Percentiles rank a stretch among this genome's conserved stretches.
Conservation (phyloP, 2,888 invertebrate genomes). For the Artemia sp. region DNA sequence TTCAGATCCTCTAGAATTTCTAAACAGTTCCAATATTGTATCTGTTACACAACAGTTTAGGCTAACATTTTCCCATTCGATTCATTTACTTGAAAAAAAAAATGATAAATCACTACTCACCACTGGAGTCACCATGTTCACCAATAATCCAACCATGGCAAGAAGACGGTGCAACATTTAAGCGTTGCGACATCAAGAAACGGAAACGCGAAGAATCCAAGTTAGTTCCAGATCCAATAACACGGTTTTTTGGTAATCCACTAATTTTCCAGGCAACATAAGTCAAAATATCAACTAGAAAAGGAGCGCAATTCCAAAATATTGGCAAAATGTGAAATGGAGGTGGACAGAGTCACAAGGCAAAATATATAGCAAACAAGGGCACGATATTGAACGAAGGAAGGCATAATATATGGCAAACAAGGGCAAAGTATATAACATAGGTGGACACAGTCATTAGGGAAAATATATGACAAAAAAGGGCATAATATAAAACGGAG, state of each 20-base stretch:
- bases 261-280: constrained; percentile 90
- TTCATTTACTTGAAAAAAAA: background rate
- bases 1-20: no score
- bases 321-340: background rate
- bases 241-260: constrained; percentile 65
- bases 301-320: constrained; percentile 16
- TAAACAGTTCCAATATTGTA: no score
- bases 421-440: no score
- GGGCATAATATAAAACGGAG: no score
- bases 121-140: constrained; percentile 79
- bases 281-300: constrained; percentile 64
- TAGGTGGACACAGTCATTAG: background rate
- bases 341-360: no score
- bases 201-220: constrained; percentile 80
- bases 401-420: constrained; percentile 1
- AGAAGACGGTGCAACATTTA: constrained; percentile 62
- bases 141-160: constrained; percentile 87
- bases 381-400: background rate
- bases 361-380: no score
- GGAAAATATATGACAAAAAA: no score
- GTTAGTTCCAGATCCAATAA: constrained; percentile 83
- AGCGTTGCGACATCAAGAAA: constrained; percentile 62
- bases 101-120: constrained; percentile 32
- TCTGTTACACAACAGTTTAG: no score
- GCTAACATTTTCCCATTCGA: no score